These are phyloP conservation scores for Gobio occitaniae DNA, from an alignment of 2,797 vertebrate species.

Conservation along the genomic window DNA sequence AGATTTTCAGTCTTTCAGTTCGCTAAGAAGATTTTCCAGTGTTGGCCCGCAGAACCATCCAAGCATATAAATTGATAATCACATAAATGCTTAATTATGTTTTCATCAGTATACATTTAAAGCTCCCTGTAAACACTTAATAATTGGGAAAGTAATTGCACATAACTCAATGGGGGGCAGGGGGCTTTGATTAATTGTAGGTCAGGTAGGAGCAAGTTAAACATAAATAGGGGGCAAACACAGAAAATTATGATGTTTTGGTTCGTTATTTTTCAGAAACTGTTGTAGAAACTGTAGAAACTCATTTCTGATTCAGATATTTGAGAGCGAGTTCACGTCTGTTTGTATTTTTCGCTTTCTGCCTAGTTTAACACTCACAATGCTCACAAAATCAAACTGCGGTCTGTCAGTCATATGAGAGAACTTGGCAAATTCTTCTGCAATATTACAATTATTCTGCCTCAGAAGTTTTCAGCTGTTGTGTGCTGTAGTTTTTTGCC, in stretches of 20 bases:
- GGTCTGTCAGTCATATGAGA: not conserved
- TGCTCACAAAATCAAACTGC: not conserved
- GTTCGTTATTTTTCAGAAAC: conserved; percentile 6
- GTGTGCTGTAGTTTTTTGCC: not conserved
- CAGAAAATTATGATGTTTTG: conserved; percentile 10
- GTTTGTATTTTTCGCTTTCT: conserved; percentile 4
- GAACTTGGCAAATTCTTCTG: conserved; percentile 5
- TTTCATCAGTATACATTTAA: conserved; percentile 46
- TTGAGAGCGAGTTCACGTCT: conserved; percentile 8
- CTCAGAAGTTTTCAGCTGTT: conserved; percentile 5
- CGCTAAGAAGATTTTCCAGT: not conserved
- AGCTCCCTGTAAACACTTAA: conserved; percentile 20
- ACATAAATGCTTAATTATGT: conserved; percentile 47
- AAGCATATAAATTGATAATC: conserved; percentile 24
- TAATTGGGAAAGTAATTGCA: conserved; percentile 35
- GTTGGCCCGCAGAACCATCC: not conserved
- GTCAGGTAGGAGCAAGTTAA: conserved; percentile 33
- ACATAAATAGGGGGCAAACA: not conserved
- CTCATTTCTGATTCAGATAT: conserved; percentile 6
- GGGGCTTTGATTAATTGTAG: conserved; percentile 49
- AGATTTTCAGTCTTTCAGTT: not conserved
- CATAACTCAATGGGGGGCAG: not conserved
- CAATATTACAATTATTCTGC: conserved; percentile 27
- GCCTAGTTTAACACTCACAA: conserved; percentile 4
- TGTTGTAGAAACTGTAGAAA: not conserved